Percentiles rank a stretch among this genome's conserved stretches.
These are phyloP conservation scores for Heterodera filipjevi DNA, from an alignment of 2,888 invertebrate genomes.

Conservation along the genomic window DNA sequence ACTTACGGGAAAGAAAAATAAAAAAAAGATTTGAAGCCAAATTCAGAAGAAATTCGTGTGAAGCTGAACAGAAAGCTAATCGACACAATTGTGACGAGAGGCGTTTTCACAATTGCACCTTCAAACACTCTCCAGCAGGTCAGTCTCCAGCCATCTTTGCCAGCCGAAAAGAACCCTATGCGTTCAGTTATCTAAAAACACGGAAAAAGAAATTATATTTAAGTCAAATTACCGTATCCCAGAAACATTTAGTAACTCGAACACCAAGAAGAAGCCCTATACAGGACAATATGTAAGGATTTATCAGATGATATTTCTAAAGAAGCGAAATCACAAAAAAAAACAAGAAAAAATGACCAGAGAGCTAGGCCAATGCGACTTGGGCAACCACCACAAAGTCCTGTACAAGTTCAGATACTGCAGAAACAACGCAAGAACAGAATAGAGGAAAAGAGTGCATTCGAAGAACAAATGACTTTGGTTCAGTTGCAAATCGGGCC, in stretches of 20 bases:
- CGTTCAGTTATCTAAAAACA: constrained; percentile 42
- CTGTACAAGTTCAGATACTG: constrained; percentile 93
- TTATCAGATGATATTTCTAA: constrained; percentile 92
- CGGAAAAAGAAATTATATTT: not conserved
- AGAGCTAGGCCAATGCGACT: constrained; percentile 84
- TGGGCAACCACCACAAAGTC: constrained; percentile 95
- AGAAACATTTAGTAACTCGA: constrained; percentile 75
- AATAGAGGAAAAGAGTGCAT: constrained; percentile 80
- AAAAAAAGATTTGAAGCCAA: constrained; percentile 79
- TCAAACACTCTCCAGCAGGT: constrained; percentile 41
- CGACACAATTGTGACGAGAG: constrained; percentile 57
- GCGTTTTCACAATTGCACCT: constrained; percentile 60
- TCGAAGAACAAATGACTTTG: constrained; percentile 85
- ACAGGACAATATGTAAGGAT: constrained; percentile 82
- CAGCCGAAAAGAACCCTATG: constrained; percentile 24
- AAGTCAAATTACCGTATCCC: constrained; percentile 67
- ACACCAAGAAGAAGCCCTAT: constrained; percentile 81
- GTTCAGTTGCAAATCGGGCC: constrained; percentile 47
- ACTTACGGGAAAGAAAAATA: constrained; percentile 71
- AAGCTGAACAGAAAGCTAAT: constrained; percentile 62
- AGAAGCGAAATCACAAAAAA: constrained; percentile 65
- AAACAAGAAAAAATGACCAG: constrained; percentile 73
- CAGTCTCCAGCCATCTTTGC: constrained; percentile 31
- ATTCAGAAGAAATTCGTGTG: constrained; percentile 75
- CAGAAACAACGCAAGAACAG: constrained; percentile 77